These are phyloP conservation scores for Glomeris maerens DNA, from an alignment of 1,140 invertebrate species.

Conservation along the genomic window DNA sequence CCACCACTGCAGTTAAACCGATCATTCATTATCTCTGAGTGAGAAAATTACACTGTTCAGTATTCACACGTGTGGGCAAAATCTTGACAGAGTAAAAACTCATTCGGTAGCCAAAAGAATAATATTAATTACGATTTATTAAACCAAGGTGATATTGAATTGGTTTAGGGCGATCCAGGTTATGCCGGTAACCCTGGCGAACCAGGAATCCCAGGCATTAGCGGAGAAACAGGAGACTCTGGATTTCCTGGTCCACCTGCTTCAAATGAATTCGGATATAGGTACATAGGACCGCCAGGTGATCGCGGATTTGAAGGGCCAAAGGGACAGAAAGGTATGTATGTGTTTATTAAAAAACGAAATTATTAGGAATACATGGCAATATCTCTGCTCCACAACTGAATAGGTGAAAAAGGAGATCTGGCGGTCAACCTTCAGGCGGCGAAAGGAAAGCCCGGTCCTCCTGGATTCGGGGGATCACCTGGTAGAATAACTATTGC, in stretches of 20 bases:
- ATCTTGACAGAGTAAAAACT: too few relatives aligned
- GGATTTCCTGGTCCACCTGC: conserved; percentile 19
- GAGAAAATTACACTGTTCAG: too few relatives aligned
- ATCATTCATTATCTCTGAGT: too few relatives aligned
- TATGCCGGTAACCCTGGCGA: conserved; percentile 14
- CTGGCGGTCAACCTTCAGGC: conserved; percentile 37
- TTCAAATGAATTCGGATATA: not conserved
- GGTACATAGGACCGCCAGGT: conserved; percentile 15
- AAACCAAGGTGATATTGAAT: too few relatives aligned
- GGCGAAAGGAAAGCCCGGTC: conserved; percentile 15
- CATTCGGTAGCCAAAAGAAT: too few relatives aligned
- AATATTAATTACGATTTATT: too few relatives aligned
- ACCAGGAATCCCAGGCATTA: not conserved
- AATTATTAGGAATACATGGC: conserved; percentile 34
- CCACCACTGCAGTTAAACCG: too few relatives aligned
- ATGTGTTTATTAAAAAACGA: too few relatives aligned
- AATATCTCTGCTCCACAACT: conserved; percentile 27
- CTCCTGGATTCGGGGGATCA: conserved; percentile 14
- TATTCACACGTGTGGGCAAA: too few relatives aligned
- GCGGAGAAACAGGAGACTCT: conserved; percentile 17
- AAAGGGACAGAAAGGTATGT: conserved; percentile 14
- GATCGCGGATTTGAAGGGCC: conserved; percentile 20
- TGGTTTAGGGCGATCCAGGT: conserved; percentile 33
- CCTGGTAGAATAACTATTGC: conserved; percentile 7
- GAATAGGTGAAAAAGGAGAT: conserved; percentile 35